Conservation (phyloP, 2,113 vertebrate genomes). For the Trematocara unimaculatum region DNA sequence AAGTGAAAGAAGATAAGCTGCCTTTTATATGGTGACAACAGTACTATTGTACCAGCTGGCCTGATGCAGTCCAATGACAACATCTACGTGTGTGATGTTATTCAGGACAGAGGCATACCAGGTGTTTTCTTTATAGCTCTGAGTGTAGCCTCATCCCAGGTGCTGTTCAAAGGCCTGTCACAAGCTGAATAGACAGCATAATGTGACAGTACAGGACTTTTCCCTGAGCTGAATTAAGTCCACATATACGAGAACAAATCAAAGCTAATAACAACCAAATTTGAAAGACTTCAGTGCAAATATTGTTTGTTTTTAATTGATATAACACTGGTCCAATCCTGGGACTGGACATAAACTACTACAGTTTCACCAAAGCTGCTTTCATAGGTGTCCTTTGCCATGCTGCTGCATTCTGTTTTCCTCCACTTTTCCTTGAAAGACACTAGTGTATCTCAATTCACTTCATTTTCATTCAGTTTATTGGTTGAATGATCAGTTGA, state of each 20-base stretch:
- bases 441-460: background rate
- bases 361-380: background rate
- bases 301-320: background rate
- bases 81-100: background rate
- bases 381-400: background rate
- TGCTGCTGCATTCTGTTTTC: background rate
- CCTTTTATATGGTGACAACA: background rate
- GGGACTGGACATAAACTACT: background rate
- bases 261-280: background rate
- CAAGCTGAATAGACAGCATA: background rate
- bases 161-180: background rate
- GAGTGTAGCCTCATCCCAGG: slow-evolving; percentile 14
- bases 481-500: background rate
- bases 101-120: background rate
- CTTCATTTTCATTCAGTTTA: background rate
- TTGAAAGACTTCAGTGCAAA: background rate
- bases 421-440: background rate
- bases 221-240: background rate
- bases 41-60: background rate
- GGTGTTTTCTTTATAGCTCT: slow-evolving; percentile 15
- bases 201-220: background rate
- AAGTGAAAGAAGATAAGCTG: background rate
- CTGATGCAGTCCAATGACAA: background rate
- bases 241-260: background rate
- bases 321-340: background rate